phyloP scores from a whole-genome alignment of 2,113 vertebrate species.

The Leucopsar rothschildi region DNA sequence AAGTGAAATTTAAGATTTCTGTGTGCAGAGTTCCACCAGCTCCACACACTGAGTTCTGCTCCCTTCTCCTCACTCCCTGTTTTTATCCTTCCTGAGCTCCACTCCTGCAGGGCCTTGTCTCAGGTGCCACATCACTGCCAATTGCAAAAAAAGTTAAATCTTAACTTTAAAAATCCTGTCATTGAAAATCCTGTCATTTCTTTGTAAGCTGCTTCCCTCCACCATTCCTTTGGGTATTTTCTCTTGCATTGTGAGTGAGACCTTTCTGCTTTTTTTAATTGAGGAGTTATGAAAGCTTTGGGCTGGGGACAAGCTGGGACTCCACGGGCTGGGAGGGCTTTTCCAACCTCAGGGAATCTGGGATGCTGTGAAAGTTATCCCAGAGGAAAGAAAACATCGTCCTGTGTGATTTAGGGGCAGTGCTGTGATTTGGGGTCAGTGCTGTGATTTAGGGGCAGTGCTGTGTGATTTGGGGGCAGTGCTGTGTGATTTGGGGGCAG shows the following conservation, averaged over 20 bases:
- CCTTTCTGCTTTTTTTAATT: neutral
- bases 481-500: too few relatives aligned
- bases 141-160: neutral
- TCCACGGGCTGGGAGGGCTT: neutral
- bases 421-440: too few relatives aligned
- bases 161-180: neutral
- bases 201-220: fast-evolving
- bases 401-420: too few relatives aligned
- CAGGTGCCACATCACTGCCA: neutral
- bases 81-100: neutral
- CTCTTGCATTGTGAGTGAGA: neutral
- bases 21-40: neutral
- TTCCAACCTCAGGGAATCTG: neutral
- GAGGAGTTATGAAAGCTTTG: fast-evolving
- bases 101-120: neutral
- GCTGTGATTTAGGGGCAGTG: too few relatives aligned
- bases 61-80: neutral
- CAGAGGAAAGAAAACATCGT: too few relatives aligned
- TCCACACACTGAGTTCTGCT: neutral
- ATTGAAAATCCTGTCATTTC: neutral
- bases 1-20: neutral
- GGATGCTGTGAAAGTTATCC: too few relatives aligned
- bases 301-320: neutral
- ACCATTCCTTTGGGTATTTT: neutral
- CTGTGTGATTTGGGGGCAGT: too few relatives aligned